Conservation (phyloP, 2,113 vertebrate species). For the Mormyrus iriodes region DNA sequence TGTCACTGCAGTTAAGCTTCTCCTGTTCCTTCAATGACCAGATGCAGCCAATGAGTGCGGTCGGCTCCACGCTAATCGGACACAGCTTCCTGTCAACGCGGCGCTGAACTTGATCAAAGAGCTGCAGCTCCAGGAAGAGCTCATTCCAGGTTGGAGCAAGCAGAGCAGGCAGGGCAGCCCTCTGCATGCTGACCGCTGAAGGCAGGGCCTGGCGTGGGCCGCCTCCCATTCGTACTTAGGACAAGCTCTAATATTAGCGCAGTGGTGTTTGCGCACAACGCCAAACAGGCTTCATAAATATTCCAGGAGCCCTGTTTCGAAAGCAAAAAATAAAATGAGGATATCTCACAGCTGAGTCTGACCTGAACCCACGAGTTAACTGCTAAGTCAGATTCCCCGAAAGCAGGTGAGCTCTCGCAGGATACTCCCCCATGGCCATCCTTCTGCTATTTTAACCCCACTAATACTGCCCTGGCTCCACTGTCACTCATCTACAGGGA, state of each 20-base stretch:
- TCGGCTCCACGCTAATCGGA: too few relatives aligned
- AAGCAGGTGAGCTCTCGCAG: background rate
- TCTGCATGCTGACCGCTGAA: too few relatives aligned
- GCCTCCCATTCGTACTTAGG: conserved; percentile 17
- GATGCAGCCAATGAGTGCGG: too few relatives aligned
- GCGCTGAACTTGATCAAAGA: too few relatives aligned
- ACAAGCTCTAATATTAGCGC: conserved; percentile 27
- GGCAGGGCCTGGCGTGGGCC: conserved; percentile 35
- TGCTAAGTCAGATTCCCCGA: background rate
- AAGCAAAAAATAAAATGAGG: background rate
- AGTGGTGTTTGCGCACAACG: conserved; percentile 19
- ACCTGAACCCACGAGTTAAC: background rate
- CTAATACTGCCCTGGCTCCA: conserved; percentile 33
- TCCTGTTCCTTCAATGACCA: too few relatives aligned
- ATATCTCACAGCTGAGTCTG: background rate
- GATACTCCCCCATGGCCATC: conserved; percentile 24
- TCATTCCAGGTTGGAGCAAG: too few relatives aligned
- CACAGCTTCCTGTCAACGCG: too few relatives aligned
- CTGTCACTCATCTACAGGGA: conserved; percentile 32
- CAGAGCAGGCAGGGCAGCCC: too few relatives aligned
- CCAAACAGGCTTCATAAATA: conserved; percentile 35
- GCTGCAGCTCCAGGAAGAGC: too few relatives aligned
- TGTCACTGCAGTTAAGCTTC: too few relatives aligned
- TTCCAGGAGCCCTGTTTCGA: conserved; percentile 21
- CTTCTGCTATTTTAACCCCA: background rate